A percentile compares a stretch with the other conserved stretches of the same genome.
Conservation (phyloP, 2,888 invertebrate genomes). For the Andricus curvator region DNA sequence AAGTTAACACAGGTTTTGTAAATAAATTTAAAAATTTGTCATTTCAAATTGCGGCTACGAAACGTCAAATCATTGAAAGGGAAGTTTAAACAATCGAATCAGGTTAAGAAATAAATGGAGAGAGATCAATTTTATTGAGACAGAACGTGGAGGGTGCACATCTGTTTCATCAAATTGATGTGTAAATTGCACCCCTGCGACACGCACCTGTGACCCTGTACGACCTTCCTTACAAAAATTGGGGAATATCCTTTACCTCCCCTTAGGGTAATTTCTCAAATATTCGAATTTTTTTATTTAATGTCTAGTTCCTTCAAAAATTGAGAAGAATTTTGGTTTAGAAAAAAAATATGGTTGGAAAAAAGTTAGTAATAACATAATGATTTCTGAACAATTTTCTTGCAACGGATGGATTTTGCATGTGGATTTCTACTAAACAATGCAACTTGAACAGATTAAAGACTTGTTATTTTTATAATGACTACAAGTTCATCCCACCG, state of each 20-base stretch:
- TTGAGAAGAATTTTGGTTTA: background rate
- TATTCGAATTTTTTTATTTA: background rate
- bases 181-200: slow-evolving; percentile 69
- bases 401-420: too few relatives aligned
- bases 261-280: background rate
- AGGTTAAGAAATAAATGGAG: slow-evolving; percentile 37
- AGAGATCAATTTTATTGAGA: slow-evolving; percentile 39
- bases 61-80: background rate
- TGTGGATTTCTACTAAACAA: too few relatives aligned
- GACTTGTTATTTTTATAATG: too few relatives aligned
- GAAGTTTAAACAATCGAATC: slow-evolving; percentile 6
- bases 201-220: slow-evolving; percentile 69
- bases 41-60: background rate
- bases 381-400: too few relatives aligned
- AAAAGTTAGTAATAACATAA: too few relatives aligned
- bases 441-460: too few relatives aligned
- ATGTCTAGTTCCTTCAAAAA: background rate
- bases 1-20: background rate
- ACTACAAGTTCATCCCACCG: too few relatives aligned
- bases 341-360: background rate
- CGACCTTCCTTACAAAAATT: slow-evolving; percentile 29
- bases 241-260: slow-evolving; percentile 42
- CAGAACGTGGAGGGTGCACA: slow-evolving; percentile 59
- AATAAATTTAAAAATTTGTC: background rate
- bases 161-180: slow-evolving; percentile 74